These are phyloP conservation scores for Linnaemya tessellans DNA, from an alignment of 2,888 invertebrate species.

Conservation along the genomic window DNA sequence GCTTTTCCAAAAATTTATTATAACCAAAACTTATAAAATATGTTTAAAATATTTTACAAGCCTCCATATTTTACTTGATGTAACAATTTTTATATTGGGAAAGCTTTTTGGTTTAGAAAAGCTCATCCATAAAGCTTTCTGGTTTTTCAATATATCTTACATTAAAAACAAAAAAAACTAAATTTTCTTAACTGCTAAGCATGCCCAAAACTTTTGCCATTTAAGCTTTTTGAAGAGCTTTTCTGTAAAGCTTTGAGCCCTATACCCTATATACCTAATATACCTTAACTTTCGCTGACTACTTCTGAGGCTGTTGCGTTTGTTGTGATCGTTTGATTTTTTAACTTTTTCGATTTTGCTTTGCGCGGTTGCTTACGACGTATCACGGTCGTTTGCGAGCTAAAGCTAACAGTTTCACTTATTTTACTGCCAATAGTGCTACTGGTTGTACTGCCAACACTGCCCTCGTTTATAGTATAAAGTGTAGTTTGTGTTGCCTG, in stretches of 20 bases:
- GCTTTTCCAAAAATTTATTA: neutral
- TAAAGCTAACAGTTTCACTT: slow-evolving; percentile 79
- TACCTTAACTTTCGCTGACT: slow-evolving; percentile 46
- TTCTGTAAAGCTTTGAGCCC: slow-evolving; percentile 19
- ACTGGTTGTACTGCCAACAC: slow-evolving; percentile 73
- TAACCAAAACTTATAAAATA: neutral
- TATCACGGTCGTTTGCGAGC: slow-evolving; percentile 80
- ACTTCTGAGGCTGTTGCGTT: slow-evolving; percentile 27
- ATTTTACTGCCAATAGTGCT: slow-evolving; percentile 74
- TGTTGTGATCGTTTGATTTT: slow-evolving; percentile 66
- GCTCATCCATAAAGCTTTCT: slow-evolving; percentile 24
- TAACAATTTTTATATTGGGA: neutral
- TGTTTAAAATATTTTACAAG: no score
- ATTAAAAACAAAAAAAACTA: neutral
- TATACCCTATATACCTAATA: slow-evolving; percentile 41
- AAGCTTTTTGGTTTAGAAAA: neutral
- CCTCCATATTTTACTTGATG: neutral
- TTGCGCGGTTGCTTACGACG: slow-evolving; percentile 78
- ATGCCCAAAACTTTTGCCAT: slow-evolving; percentile 7
- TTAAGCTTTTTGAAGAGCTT: slow-evolving; percentile 46
- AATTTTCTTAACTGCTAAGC: slow-evolving; percentile 15
- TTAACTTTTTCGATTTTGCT: slow-evolving; percentile 73
- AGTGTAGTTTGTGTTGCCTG: slow-evolving; percentile 56
- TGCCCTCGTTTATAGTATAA: slow-evolving; percentile 65
- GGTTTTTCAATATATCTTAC: slow-evolving; percentile 8